Base-by-base conservation (phyloP, 2,797 vertebrate genomes). In the Hyperoplus immaculatus region DNA sequence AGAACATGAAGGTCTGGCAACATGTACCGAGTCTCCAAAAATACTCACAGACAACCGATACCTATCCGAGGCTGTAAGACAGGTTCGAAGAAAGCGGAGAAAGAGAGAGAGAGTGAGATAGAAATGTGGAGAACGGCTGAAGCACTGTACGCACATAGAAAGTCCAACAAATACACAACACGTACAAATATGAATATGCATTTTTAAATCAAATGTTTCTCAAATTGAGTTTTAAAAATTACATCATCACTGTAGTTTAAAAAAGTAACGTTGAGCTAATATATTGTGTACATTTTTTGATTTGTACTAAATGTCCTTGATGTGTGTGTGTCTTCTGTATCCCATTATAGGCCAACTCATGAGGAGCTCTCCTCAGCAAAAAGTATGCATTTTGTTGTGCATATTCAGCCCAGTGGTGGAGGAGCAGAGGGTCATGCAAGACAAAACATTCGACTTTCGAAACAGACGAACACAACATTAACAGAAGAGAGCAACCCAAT, bases 21-120 rank as follows among this genome's bases (percentile, higher is more conserved):
- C 59, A 70, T 69, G 78, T 66, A 50, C 43, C 66, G 69, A 74
- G 63, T 81, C 71, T 81, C 63, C 43, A 65, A 90, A 29, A 89
- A 92, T 95, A 96, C 95, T 96, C 91, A 95, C 95, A 94, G 86
- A 92, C 88, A 93, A 76, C 82, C 57, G 91, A 78, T 89, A 91
- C 91, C 92, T 89, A 89, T 92, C 75, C 71, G 80, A 85, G 87
- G 89, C 95, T 95, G 91, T 83, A 84, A 87, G 74, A 92, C 77
- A 67, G 82, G 51, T 86, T 56, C 72, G 67, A 69, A 82, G 71
- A 77, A 62, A 60, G 87, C 46, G 60, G 55, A 76, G 67, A 80
- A 43, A 83, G 61, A 87, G 62, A 88, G 63, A 91, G 55, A 85
- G 41, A 88, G 77, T 91, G 50, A 90, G 86, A 90, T 56, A 91